These are phyloP conservation scores for Microtus obscurus DNA, from an alignment of 2,797 vertebrate species.

Conservation along the genomic window DNA sequence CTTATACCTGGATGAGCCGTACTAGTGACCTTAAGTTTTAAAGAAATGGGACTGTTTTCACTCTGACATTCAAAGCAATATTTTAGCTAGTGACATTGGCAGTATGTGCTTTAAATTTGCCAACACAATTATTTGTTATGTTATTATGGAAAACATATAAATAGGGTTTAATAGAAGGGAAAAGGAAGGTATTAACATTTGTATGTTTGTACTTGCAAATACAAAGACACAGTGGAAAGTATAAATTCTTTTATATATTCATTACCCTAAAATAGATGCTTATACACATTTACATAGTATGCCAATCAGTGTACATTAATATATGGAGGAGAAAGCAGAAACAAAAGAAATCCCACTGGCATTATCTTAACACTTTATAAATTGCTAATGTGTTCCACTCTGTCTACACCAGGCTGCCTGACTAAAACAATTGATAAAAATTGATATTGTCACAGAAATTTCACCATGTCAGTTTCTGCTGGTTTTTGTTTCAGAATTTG, in stretches of 20 bases:
- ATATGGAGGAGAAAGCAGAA: conserved; percentile 32
- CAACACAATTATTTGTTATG: not conserved
- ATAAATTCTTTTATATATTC: conserved; percentile 24
- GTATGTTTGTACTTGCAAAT: conserved; percentile 53
- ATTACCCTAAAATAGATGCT: conserved; percentile 1
- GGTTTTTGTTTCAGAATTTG: conserved; percentile 62
- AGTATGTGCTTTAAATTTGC: conserved; percentile 32
- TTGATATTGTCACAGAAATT: conserved; percentile 58
- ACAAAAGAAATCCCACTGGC: conserved; percentile 24
- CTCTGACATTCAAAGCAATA: conserved; percentile 30
- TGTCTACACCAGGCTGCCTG: conserved; percentile 50
- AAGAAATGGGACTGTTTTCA: conserved; percentile 57
- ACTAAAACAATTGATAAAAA: conserved; percentile 66
- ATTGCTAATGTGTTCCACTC: conserved; percentile 38
- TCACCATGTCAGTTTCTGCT: conserved; percentile 47
- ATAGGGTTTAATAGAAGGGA: conserved; percentile 47
- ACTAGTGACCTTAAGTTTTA: conserved; percentile 74
- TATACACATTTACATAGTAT: conserved; percentile 40
- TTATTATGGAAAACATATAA: conserved; percentile 57
- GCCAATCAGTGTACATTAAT: conserved; percentile 9
- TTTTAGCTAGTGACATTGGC: conserved; percentile 45
- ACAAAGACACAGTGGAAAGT: not conserved
- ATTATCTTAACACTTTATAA: conserved; percentile 49
- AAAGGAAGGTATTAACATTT: conserved; percentile 1
- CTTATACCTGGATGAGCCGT: conserved; percentile 61